Evolutionary conservation across 1,140 invertebrate species (phyloP).

Genomic region (Sminthurinus signatus): DNA sequence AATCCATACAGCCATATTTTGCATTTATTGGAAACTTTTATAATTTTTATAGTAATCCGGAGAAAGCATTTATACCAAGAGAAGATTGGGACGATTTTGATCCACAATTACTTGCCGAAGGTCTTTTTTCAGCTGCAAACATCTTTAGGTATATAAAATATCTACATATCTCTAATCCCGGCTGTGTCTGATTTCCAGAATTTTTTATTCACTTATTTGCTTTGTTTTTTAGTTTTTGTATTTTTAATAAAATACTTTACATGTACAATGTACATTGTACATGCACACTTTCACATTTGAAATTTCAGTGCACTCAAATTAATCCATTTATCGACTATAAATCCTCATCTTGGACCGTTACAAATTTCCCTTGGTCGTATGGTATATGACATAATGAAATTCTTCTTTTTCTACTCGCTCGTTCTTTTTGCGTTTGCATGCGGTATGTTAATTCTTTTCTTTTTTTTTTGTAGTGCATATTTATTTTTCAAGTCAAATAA

Average conservation of each 20-base stretch:
- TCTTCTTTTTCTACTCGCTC: slow-evolving; percentile 76
- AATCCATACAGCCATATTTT: background rate
- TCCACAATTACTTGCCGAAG: slow-evolving; percentile 87
- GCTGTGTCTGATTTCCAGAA: no score
- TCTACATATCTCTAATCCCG: no score
- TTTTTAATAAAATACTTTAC: no score
- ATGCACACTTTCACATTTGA: no score
- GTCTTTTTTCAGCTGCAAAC: slow-evolving; percentile 89
- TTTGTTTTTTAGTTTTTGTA: no score
- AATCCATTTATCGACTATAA: slow-evolving; percentile 84
- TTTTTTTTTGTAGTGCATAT: no score
- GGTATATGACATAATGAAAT: slow-evolving; percentile 82
- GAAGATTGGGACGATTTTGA: slow-evolving; percentile 91
- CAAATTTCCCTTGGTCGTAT: slow-evolving; percentile 76
- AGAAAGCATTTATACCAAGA: slow-evolving; percentile 64
- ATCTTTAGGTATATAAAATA: slow-evolving; percentile 63
- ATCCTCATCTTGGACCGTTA: slow-evolving; percentile 79
- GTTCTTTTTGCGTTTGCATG: slow-evolving; percentile 79
- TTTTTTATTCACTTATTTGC: no score
- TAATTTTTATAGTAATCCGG: slow-evolving; percentile 48
- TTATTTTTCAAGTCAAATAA: no score
- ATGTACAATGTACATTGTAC: no score
- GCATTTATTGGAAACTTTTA: background rate
- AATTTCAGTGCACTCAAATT: slow-evolving; percentile 72
- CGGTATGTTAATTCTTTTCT: slow-evolving; percentile 53